A percentile compares a stretch with the other conserved stretches of the same genome.
Conservation (phyloP, 2,797 vertebrate species). For the Alcedo atthis region DNA sequence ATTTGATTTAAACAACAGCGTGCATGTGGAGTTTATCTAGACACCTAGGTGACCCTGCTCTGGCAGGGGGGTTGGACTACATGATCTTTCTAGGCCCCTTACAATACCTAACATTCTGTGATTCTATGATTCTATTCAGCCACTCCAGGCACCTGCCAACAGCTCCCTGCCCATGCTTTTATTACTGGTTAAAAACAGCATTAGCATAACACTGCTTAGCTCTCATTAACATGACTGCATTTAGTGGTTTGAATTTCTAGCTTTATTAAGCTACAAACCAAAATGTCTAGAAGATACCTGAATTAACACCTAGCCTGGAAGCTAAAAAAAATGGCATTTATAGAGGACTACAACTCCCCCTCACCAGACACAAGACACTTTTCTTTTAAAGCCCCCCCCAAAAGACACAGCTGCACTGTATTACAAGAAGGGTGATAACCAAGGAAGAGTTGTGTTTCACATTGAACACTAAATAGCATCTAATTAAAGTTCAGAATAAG, state of each 20-base stretch:
- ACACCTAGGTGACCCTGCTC: neutral
- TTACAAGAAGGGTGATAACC: neutral
- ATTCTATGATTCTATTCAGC: neutral
- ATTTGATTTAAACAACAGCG: neutral
- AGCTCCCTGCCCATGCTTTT: accelerated
- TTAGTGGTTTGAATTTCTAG: neutral
- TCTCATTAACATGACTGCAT: neutral
- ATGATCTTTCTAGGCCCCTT: too few species aligned
- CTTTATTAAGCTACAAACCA: neutral
- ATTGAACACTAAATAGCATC: neutral
- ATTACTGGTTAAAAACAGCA: neutral
- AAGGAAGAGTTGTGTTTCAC: neutral
- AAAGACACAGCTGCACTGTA: neutral
- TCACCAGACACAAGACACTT: neutral
- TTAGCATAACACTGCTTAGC: neutral
- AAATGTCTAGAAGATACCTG: neutral
- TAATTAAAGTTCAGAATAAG: neutral
- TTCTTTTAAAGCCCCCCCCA: neutral
- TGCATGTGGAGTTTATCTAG: neutral
- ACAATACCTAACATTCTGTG: too few species aligned
- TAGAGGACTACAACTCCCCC: neutral
- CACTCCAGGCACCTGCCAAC: neutral
- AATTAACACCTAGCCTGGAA: neutral
- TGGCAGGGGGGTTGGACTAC: too few species aligned
- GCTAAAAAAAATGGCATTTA: neutral